Percentiles rank a stretch among this genome's conserved stretches.
phyloP scores from a whole-genome alignment of 2,113 vertebrate species.

The Esox niger region DNA sequence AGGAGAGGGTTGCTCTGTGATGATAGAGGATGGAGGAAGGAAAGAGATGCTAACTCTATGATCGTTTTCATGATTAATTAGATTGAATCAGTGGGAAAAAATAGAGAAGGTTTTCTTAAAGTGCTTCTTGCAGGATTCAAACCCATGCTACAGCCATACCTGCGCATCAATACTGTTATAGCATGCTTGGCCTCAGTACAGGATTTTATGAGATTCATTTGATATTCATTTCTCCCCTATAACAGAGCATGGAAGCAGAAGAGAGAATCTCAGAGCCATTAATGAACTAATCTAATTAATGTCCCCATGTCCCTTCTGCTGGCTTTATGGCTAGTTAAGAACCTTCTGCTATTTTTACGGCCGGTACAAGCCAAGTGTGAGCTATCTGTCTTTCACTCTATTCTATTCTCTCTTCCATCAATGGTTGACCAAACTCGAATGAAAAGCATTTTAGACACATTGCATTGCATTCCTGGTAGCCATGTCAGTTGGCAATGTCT shows the following conservation, averaged over 20 bases:
- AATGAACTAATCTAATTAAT: slow-evolving; percentile 74
- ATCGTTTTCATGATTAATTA: too few relatives aligned
- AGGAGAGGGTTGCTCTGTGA: too few relatives aligned
- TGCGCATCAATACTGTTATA: too few relatives aligned
- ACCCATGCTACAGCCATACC: too few relatives aligned
- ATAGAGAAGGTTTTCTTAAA: too few relatives aligned
- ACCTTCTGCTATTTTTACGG: slow-evolving; percentile 74
- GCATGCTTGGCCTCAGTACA: slow-evolving; percentile 29
- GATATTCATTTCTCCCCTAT: slow-evolving; percentile 52
- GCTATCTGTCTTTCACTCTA: slow-evolving; percentile 57
- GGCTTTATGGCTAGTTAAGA: slow-evolving; percentile 75
- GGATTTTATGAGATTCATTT: slow-evolving; percentile 53
- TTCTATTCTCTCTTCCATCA: slow-evolving; percentile 48
- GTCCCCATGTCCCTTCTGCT: slow-evolving; percentile 63
- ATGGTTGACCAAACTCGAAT: slow-evolving; percentile 45
- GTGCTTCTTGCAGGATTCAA: too few relatives aligned
- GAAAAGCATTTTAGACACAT: slow-evolving; percentile 1
- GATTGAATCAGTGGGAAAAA: too few relatives aligned
- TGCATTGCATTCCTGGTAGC: too few relatives aligned
- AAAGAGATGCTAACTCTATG: too few relatives aligned
- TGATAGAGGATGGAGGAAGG: too few relatives aligned
- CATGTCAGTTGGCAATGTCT: too few relatives aligned
- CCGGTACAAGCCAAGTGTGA: slow-evolving; percentile 66
- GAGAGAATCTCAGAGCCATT: slow-evolving; percentile 67
- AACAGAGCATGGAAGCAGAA: slow-evolving; percentile 66